Evolutionary conservation across 2,113 vertebrate genomes (phyloP).

Genomic region (Strix uralensis): DNA sequence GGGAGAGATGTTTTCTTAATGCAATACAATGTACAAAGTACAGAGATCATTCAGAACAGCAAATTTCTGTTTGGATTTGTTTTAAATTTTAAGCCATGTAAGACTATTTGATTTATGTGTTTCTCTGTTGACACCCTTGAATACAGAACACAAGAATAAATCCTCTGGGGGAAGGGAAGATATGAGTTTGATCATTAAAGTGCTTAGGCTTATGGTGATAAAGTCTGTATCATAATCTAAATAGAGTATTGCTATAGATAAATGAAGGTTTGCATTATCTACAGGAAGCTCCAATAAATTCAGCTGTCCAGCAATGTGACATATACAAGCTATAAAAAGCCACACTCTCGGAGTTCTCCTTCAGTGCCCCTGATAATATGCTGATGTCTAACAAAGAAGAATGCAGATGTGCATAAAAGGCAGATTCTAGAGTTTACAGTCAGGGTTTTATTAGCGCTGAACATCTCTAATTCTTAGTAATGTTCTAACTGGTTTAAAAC

Average conservation of each 20-base stretch:
- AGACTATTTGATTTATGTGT: not conserved
- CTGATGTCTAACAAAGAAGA: constrained; percentile 26
- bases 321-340: not conserved
- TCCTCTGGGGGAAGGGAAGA: not conserved
- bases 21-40: not conserved
- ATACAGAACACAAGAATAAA: not conserved
- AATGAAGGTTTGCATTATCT: not conserved
- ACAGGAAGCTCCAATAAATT: not conserved
- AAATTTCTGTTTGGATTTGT: not conserved
- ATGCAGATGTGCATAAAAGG: not conserved
- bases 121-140: not conserved
- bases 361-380: not conserved
- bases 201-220: not conserved
- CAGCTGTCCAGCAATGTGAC: not conserved
- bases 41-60: not conserved
- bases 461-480: not conserved
- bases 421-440: not conserved
- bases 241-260: not conserved
- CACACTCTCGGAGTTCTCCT: not conserved
- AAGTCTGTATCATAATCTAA: not conserved
- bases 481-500: not conserved
- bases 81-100: not conserved
- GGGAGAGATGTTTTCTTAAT: not conserved
- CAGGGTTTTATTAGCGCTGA: not conserved
- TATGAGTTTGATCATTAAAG: not conserved